Evolutionary conservation across 2,113 vertebrate species (phyloP), one percentile per base, ranked within the genome.

Genomic region (Leptosomus discolor): DNA sequence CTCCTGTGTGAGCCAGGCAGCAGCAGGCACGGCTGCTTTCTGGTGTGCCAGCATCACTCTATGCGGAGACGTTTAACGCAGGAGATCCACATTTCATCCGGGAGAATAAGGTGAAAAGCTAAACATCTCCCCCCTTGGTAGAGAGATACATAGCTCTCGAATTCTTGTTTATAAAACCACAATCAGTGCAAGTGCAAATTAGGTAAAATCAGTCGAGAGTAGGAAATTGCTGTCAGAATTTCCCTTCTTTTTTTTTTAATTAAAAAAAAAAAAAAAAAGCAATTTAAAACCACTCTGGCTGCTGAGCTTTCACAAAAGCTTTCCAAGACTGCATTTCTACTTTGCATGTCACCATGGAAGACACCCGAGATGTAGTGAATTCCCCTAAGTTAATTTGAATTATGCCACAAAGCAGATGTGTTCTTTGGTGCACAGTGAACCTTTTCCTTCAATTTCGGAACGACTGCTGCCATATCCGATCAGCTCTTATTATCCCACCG

Each of bases 381-480:
- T 61, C 77, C 53, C 91, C 67, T 32, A 67, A 88, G 93, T 95
- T 98, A 95, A 98, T 98, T 92, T 97, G 96, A 97, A 97, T 98
- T 97, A 95, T 98, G 98, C 96, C 97, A 98, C 86, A 36, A 86
- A 98, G 7, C 98, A 98, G 98, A 98, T 98, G 98, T 98, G 98
- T 89, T 98, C 97, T 75, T 15, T 36, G 95, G 95, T 96, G 97
- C 98, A 91, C 79, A 85, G 91, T 97, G 90, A 96, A 58, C 95
- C 69, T 84, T 96, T 71, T 92, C 78, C 92, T 67, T 73, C 92
- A 45, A 54, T 51, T 85, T 94, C 96, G 70, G 76, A 95, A 76
- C 1, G 24, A 75, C 97, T 91, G 95, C 97, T 95, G 95, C 93
- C 16, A 4, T 88, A 83, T 92, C 97, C n/a, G 43, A 89, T 97